Conservation (phyloP, 2,113 vertebrate species). For the Vireo altiloquus region DNA sequence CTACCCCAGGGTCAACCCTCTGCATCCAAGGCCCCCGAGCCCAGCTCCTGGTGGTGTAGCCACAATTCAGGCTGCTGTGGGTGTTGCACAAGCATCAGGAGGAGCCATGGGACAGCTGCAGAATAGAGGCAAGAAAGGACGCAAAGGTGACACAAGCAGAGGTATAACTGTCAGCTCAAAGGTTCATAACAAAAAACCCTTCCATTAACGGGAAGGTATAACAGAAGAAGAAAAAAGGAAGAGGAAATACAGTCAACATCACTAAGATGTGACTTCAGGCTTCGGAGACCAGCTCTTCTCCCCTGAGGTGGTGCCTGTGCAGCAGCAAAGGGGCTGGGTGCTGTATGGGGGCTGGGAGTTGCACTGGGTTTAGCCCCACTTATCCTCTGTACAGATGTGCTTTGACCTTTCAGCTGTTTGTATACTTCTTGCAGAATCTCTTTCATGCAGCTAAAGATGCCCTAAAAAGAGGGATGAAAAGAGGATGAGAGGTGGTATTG, state of each 20-base stretch:
- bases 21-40: neutral
- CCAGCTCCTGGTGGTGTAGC: neutral
- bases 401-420: neutral
- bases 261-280: neutral
- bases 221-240: neutral
- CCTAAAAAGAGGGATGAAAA: neutral
- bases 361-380: neutral
- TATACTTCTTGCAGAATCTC: neutral
- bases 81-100: neutral
- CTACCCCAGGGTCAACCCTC: neutral
- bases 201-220: neutral
- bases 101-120: neutral
- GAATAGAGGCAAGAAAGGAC: neutral
- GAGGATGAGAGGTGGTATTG: neutral
- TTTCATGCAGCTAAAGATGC: neutral
- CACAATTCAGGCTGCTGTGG: neutral
- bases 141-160: neutral
- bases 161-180: neutral
- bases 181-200: neutral
- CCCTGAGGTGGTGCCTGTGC: neutral
- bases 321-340: neutral
- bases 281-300: neutral
- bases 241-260: neutral
- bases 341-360: rapidly evolving
- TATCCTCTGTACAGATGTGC: neutral